Evolutionary conservation across 1,140 invertebrate species (phyloP), one percentile per base, ranked within the genome.

Genomic region (Protaetia brevitarsis): DNA sequence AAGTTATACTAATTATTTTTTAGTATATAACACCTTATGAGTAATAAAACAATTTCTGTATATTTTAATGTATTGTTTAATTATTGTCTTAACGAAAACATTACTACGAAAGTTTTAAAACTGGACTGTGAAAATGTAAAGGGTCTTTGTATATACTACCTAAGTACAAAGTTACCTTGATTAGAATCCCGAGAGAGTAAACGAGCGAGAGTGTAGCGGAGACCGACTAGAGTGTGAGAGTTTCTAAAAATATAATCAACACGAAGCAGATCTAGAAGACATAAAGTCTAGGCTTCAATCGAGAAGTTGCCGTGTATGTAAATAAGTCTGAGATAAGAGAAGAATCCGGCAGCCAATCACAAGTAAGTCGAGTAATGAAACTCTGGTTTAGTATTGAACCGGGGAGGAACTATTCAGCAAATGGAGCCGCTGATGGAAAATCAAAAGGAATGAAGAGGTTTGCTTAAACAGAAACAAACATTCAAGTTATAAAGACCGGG

Each of bases 391-490:
- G 71, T 69, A 70, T 71, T 71, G 71, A 75, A 73, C 68, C 63
- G 68, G 67, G 69, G 41, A 51, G 41, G 61, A 71, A 75, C 73
- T 74, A 75, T 76, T 75, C 73, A 74, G 73, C 69, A 75, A 73
- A 74, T 73, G 73, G 72, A 75, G 73, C 73, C 71, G 72, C 71
- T 70, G 74, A 75, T 75, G 74, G 73, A 75, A 75, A 76, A 74
- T 76, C 75, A 76, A 75, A 76, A 75, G 74, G 73, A 74, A 72
- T 68, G 73, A 72, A 76, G 73, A 75, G 73, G 73, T 74, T 76
- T 76, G 71, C 73, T 74, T 66, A 73, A 73, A 76, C 73, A 76
- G 75, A 76, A 75, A 76, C 75, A 76, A 76, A 76, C 73, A 76
- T 69, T 68, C 71, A 74, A 72, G 74, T 76, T 74, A 74, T 76